These are phyloP conservation scores for Lepilemur ruficaudatus DNA, from an alignment of 2,797 vertebrate genomes.

Conservation along the genomic window DNA sequence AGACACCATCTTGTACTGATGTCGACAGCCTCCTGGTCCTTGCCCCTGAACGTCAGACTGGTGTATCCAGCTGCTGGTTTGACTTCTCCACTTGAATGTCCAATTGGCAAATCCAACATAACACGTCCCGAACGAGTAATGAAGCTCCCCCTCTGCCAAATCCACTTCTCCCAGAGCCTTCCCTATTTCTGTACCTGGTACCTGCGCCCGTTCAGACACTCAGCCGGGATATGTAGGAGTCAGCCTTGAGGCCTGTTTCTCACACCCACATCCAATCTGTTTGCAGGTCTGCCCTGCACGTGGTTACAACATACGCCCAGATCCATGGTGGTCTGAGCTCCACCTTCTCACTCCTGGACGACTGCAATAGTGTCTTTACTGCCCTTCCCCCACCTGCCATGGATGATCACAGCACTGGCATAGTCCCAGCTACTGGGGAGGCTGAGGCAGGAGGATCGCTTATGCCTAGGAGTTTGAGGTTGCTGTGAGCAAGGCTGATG, in stretches of 20 bases:
- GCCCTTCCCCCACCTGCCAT: accelerated
- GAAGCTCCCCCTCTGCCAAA: background rate
- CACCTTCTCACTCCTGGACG: background rate
- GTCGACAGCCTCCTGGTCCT: background rate
- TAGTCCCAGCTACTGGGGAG: no score
- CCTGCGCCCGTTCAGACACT: no score
- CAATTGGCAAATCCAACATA: background rate
- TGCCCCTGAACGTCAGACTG: background rate
- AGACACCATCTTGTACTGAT: background rate
- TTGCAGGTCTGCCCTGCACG: background rate
- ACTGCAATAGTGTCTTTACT: accelerated
- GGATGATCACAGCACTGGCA: accelerated
- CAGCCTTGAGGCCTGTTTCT: background rate
- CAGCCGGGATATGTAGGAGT: background rate
- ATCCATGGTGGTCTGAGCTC: background rate
- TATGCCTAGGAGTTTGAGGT: no score
- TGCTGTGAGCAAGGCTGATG: no score
- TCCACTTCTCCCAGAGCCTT: background rate
- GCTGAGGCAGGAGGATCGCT: no score
- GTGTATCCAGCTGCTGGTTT: background rate
- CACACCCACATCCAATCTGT: background rate
- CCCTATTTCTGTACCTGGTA: background rate
- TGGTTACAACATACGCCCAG: accelerated
- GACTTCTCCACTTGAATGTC: background rate
- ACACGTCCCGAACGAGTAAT: background rate